A percentile compares a stretch with the other conserved stretches of the same genome.
phyloP scores from a whole-genome alignment of 2,888 invertebrate species.

The Cephus pulcher region DNA sequence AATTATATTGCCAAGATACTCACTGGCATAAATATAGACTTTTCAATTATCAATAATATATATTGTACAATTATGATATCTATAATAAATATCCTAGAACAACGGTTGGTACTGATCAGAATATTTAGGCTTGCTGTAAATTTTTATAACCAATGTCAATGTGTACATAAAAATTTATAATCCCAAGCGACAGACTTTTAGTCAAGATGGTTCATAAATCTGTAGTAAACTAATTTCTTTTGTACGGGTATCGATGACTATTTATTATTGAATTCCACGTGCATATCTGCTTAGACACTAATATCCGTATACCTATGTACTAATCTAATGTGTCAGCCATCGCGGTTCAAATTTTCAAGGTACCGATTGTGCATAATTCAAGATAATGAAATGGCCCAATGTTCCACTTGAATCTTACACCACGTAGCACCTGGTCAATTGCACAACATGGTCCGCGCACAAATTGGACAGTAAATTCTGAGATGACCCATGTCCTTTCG shows the following conservation, averaged over 20 bases:
- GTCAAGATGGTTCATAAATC: too few species aligned
- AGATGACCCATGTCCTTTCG: conserved; percentile 44
- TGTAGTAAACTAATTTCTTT: too few species aligned
- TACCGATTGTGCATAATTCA: not conserved
- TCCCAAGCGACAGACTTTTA: too few species aligned
- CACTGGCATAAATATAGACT: too few species aligned
- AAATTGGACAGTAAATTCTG: conserved; percentile 48
- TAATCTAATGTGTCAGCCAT: not conserved
- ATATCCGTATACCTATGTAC: not conserved
- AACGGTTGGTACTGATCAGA: too few species aligned
- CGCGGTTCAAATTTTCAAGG: not conserved
- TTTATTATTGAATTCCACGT: not conserved
- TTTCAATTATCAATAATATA: too few species aligned
- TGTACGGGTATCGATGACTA: not conserved
- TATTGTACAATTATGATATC: too few species aligned
- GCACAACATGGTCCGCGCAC: conserved; percentile 32
- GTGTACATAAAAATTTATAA: too few species aligned
- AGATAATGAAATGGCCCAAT: not conserved
- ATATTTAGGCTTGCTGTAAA: too few species aligned
- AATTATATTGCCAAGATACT: too few species aligned
- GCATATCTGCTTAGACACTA: not conserved
- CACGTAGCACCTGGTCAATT: conserved; percentile 21
- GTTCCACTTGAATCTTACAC: not conserved
- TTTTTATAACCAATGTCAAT: too few species aligned
- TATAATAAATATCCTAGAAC: too few species aligned